phyloP scores from a whole-genome alignment of 2,797 vertebrate genomes.

The Pseudochromis fuscus region DNA sequence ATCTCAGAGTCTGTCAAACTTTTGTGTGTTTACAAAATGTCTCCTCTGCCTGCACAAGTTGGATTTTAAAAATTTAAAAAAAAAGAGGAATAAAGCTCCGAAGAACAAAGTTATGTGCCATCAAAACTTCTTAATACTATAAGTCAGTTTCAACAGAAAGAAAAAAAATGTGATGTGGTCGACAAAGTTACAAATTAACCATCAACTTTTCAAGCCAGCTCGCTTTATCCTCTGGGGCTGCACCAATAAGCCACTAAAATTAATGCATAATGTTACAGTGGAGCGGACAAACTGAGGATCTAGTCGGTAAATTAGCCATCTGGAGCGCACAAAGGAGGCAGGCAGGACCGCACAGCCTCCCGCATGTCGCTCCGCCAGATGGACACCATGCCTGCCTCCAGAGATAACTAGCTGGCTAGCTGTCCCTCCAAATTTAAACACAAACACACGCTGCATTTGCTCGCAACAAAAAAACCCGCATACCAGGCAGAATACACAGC shows the following conservation, averaged over 20 bases:
- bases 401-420: constrained; percentile 82
- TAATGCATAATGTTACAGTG: neutral
- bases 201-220: constrained; percentile 10
- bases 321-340: constrained; percentile 78
- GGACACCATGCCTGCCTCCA: constrained; percentile 84
- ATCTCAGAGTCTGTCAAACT: constrained; percentile 39
- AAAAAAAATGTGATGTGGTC: constrained; percentile 11
- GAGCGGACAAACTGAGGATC: constrained; percentile 10
- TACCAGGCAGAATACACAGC: constrained; percentile 69
- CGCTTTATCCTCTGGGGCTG: constrained; percentile 34
- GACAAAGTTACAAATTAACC: constrained; percentile 7
- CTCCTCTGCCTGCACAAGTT: neutral
- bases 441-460: constrained; percentile 80
- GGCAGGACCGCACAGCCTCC: constrained; percentile 66
- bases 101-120: too few relatives aligned
- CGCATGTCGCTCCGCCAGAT: constrained; percentile 83
- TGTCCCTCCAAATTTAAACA: constrained; percentile 82
- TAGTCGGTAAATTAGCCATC: constrained; percentile 61
- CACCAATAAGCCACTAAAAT: neutral
- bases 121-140: constrained; percentile 4
- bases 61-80: too few relatives aligned
- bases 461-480: constrained; percentile 74
- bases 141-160: neutral
- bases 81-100: neutral
- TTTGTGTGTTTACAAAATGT: constrained; percentile 53